These are phyloP conservation scores for Adelges cooleyi DNA, from an alignment of 1,140 invertebrate species.

Conservation along the genomic window DNA sequence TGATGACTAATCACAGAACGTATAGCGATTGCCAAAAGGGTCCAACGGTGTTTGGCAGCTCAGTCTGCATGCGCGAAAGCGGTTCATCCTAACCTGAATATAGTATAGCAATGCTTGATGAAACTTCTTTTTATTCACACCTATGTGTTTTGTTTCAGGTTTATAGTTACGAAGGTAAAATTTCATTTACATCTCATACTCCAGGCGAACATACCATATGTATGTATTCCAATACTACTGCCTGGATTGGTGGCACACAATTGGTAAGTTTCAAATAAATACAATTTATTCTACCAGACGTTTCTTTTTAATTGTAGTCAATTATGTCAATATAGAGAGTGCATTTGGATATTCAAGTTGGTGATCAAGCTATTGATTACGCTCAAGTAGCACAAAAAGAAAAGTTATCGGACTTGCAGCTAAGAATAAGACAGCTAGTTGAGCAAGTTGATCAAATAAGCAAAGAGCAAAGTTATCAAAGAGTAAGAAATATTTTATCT, in stretches of 20 bases:
- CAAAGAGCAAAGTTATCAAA: slow-evolving; percentile 99
- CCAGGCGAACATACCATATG: slow-evolving; percentile 98
- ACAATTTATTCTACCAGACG: not conserved
- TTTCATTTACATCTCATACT: slow-evolving; percentile 91
- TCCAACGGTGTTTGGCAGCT: too few species aligned
- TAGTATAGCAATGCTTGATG: too few species aligned
- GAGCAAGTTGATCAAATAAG: slow-evolving; percentile 99
- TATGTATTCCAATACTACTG: slow-evolving; percentile 93
- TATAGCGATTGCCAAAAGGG: too few species aligned
- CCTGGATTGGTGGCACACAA: slow-evolving; percentile 92
- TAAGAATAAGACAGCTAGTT: slow-evolving; percentile 86
- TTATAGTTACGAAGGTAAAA: slow-evolving; percentile 90
- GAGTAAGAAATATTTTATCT: slow-evolving; percentile 60
- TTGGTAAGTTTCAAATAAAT: slow-evolving; percentile 56
- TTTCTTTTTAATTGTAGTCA: not conserved
- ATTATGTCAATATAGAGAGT: slow-evolving; percentile 51
- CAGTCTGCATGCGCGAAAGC: too few species aligned
- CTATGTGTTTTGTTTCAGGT: slow-evolving; percentile 42
- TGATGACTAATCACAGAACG: too few species aligned
- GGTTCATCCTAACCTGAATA: too few species aligned
- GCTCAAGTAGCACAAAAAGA: slow-evolving; percentile 95
- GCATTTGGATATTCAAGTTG: slow-evolving; percentile 97
- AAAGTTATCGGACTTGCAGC: slow-evolving; percentile 89
- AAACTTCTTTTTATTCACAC: too few species aligned
- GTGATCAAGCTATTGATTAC: slow-evolving; percentile 97